phyloP scores from a whole-genome alignment of 2,113 vertebrate genomes.

The Microcebus griseorufus region DNA sequence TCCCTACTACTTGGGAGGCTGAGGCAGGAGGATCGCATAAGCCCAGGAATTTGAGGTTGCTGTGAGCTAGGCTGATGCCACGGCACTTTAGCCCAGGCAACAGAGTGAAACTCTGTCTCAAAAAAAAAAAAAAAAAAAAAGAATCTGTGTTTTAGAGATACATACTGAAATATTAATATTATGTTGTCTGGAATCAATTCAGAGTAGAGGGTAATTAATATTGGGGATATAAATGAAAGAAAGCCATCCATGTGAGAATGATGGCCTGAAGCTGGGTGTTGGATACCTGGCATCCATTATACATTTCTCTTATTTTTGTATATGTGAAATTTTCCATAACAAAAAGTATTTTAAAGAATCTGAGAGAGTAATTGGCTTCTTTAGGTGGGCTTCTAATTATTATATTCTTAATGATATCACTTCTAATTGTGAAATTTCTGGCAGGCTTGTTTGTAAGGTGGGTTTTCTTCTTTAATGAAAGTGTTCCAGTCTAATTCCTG shows the following conservation, averaged over 20 bases:
- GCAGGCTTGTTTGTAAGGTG: background rate
- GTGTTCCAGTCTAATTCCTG: background rate
- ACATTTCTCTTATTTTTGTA: background rate
- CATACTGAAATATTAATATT: background rate
- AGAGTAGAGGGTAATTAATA: background rate
- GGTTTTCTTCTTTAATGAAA: background rate
- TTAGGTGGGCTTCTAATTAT: background rate
- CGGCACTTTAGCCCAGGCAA: no score
- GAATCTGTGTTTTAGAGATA: background rate
- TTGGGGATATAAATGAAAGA: background rate
- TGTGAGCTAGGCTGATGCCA: no score
- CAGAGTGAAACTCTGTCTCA: no score
- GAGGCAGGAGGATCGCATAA: no score
- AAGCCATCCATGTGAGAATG: background rate
- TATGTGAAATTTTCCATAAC: conserved; percentile 30
- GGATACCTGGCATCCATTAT: background rate
- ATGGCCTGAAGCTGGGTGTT: background rate
- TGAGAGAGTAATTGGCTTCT: background rate
- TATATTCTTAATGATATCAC: background rate
- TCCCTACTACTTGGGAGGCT: no score
- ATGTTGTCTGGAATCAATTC: background rate
- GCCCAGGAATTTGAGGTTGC: no score
- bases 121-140: background rate
- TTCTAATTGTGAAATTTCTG: background rate
- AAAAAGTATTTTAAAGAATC: background rate